Base-by-base conservation (phyloP, 1,140 invertebrate genomes). In the Pogonus chalceus region DNA sequence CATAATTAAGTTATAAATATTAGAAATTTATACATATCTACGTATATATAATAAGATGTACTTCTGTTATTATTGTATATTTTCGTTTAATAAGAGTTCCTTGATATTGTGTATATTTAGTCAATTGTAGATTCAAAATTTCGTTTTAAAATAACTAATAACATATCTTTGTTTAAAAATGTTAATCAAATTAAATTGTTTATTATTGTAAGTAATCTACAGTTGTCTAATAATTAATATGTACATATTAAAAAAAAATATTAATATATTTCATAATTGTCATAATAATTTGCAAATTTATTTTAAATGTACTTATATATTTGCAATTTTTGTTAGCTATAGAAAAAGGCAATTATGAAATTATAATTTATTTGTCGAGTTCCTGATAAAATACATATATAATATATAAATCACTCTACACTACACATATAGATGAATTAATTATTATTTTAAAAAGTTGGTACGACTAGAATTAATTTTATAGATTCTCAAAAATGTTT, bases 401-500 rank as follows among this genome's bases (percentile, higher is more conserved):
- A 31, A 43, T n/a, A n/a, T n/a, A 43, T 43, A 43, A 16, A 43
- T 16, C 37, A 43, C 37, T 10, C 37, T 10, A 43, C 37, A 43
- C 37, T 31, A 31, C 26, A 31, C 26, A n/a, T n/a, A n/a, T n/a
- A n/a, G n/a, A n/a, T n/a, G n/a, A n/a, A n/a, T n/a, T n/a, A n/a
- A n/a, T n/a, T n/a, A n/a, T n/a, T n/a, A n/a, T n/a, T n/a, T n/a
- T n/a, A n/a, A n/a, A n/a, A n/a, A n/a, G n/a, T n/a, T n/a, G n/a
- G n/a, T n/a, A n/a, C n/a, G n/a, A n/a, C n/a, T n/a, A n/a, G n/a
- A n/a, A n/a, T n/a, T n/a, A 43, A 52, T 52, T 52, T 52, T 52
- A 52, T 37, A 52, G 35, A 24, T 52, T 52, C 16, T 12, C 20
- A 20, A 39, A 23, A 39, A 20, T 12, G 20, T 52, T 52, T 52